phyloP scores from a whole-genome alignment of 2,888 invertebrate genomes.

The Gymnosoma rotundatum region DNA sequence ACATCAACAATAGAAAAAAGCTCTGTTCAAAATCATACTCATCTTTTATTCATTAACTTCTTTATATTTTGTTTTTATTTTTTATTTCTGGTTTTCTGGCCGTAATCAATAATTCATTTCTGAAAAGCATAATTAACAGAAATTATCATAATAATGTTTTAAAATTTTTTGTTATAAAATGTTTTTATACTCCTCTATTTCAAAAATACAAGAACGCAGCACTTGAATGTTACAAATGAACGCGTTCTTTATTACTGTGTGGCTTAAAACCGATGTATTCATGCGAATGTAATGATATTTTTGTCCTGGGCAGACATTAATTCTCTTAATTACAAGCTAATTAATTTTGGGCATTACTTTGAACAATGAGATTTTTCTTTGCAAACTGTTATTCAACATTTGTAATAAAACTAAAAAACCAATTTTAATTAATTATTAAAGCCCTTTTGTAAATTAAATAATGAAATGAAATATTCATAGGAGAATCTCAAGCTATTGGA shows the following conservation, averaged over 20 bases:
- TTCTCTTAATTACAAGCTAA: conserved; percentile 46
- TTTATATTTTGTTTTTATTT: not conserved
- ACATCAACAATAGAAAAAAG: not conserved
- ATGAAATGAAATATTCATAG: not conserved
- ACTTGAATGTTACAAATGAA: conserved; percentile 24
- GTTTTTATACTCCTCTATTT: conserved; percentile 1
- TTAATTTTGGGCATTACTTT: conserved; percentile 34
- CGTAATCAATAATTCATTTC: conserved; percentile 40
- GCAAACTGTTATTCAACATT: not conserved
- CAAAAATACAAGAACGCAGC: not conserved
- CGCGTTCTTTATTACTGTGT: not conserved
- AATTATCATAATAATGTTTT: conserved; percentile 6
- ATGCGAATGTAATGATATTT: not conserved
- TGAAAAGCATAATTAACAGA: conserved; percentile 29
- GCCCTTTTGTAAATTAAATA: conserved; percentile 22
- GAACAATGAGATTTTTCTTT: not conserved
- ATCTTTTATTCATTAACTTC: conserved; percentile 16
- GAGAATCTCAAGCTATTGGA: too few relatives aligned
- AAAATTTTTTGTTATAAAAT: too few relatives aligned
- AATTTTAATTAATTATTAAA: not conserved
- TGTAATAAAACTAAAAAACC: not conserved
- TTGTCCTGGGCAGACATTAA: conserved; percentile 20
- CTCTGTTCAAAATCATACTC: not conserved
- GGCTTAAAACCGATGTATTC: not conserved
- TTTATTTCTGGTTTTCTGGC: not conserved